These are phyloP conservation scores for Xerus rutilus DNA, from an alignment of 2,797 vertebrate species.

Conservation along the genomic window DNA sequence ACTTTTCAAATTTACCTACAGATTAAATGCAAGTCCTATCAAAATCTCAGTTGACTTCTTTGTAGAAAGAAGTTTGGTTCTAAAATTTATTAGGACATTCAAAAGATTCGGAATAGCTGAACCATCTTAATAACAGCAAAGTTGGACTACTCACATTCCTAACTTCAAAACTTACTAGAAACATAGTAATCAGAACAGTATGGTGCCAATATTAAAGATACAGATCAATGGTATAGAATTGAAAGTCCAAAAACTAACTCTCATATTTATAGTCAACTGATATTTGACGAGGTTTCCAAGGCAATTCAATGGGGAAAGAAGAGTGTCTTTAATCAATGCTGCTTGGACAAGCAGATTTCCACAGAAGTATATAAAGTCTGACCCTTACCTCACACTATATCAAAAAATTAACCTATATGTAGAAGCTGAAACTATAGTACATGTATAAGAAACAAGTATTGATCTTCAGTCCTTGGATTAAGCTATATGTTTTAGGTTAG, in stretches of 20 bases:
- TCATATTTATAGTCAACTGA: not conserved
- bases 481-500: not conserved
- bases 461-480: not conserved
- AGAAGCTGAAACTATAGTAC: not conserved
- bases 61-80: not conserved
- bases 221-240: not conserved
- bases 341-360: not conserved
- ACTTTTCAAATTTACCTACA: not conserved
- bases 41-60: not conserved
- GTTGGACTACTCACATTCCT: not conserved
- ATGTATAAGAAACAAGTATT: not conserved
- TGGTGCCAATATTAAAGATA: not conserved
- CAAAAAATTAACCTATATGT: not conserved
- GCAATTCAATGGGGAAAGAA: not conserved
- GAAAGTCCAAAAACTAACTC: not conserved
- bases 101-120: not conserved
- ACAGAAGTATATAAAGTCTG: not conserved
- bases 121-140: not conserved
- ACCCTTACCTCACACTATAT: not conserved
- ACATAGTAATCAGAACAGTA: not conserved
- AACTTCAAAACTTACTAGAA: not conserved
- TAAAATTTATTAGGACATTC: slow-evolving; percentile 8
- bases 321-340: not conserved
- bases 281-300: not conserved
- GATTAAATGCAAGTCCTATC: not conserved